Evolutionary conservation across 2,113 vertebrate species (phyloP).

Genomic region (Leptobrachium ailaonicum): DNA sequence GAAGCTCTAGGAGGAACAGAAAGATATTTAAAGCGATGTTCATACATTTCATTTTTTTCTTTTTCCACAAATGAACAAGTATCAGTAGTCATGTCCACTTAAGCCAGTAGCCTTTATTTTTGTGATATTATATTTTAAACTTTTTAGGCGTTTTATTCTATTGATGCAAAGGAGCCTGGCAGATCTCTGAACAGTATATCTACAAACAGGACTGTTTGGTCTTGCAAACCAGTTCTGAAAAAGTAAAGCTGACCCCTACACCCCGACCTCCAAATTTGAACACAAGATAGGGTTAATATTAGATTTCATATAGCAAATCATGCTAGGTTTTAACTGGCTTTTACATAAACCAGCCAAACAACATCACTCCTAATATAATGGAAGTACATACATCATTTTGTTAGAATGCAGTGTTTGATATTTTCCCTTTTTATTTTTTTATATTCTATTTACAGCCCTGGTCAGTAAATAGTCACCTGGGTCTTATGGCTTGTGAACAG

Average conservation of each 20-base stretch:
- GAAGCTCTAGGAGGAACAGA: neutral
- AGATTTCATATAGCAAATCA: neutral
- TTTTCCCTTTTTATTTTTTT: neutral
- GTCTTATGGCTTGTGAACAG: neutral
- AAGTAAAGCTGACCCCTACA: neutral
- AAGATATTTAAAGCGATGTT: neutral
- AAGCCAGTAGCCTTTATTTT: neutral
- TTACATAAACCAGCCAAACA: neutral
- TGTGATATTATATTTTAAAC: neutral
- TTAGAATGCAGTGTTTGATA: neutral
- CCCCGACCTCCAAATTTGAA: neutral
- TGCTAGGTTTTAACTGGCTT: neutral
- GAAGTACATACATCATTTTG: neutral
- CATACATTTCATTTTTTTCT: neutral
- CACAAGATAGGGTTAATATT: neutral
- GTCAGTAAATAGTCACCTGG: neutral
- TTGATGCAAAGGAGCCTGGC: neutral
- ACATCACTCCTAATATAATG: neutral
- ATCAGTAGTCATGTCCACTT: neutral
- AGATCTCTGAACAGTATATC: neutral
- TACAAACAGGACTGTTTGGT: neutral
- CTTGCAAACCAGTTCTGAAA: neutral
- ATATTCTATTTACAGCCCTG: neutral
- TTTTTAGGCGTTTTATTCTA: neutral
- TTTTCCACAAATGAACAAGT: neutral